phyloP scores from a whole-genome alignment of 2,113 vertebrate species.

The Upupa epops region DNA sequence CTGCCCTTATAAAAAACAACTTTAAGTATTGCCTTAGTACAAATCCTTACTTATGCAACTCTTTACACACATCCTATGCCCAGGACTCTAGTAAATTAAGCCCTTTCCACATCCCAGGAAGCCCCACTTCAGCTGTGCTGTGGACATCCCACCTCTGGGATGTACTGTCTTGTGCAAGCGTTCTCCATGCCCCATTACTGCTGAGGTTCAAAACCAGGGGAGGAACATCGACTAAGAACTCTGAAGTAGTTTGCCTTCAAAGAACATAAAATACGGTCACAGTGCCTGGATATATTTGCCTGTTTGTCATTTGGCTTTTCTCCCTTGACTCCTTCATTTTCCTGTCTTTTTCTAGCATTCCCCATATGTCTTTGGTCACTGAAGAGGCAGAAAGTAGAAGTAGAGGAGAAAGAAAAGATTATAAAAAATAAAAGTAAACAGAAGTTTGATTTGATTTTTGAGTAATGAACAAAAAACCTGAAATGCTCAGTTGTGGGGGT shows the following conservation, averaged over 20 bases:
- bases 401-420: not conserved
- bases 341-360: not conserved
- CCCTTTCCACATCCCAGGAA: not conserved
- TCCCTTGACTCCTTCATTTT: not conserved
- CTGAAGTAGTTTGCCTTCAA: not conserved
- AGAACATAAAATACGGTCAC: not conserved
- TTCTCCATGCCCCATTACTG: not conserved
- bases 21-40: not conserved
- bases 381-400: not conserved
- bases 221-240: not conserved
- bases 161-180: rapidly evolving
- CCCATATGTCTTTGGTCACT: not conserved
- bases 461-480: not conserved
- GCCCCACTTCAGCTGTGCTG: not conserved
- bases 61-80: rapidly evolving
- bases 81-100: not conserved
- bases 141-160: not conserved
- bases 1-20: not conserved
- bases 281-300: not conserved
- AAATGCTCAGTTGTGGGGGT: not conserved
- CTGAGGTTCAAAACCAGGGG: not conserved
- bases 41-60: not conserved
- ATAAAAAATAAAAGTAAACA: not conserved
- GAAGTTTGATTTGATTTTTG: not conserved
- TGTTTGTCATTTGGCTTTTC: not conserved